Evolutionary conservation across 2,888 invertebrate genomes (phyloP).

Genomic region (Papilio elwesi): DNA sequence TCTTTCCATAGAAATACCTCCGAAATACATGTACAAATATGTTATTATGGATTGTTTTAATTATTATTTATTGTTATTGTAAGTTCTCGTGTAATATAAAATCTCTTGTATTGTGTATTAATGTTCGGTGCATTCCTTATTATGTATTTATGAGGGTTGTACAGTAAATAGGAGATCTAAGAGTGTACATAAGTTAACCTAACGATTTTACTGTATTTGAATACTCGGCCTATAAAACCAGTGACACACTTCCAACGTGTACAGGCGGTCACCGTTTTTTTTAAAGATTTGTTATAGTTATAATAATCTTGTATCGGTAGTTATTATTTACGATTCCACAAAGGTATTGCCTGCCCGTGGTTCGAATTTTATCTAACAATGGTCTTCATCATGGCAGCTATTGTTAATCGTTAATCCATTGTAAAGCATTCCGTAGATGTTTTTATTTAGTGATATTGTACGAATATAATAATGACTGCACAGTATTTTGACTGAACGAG

Average conservation of each 20-base stretch:
- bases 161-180: conserved; percentile 66
- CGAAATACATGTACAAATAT: conserved; percentile 60
- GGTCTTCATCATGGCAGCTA: conserved; percentile 77
- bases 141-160: conserved; percentile 72
- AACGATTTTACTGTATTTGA: conserved; percentile 64
- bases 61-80: conserved; percentile 73
- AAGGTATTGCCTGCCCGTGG: conserved; percentile 51
- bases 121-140: conserved; percentile 44
- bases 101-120: conserved; percentile 61
- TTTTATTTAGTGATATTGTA: conserved; percentile 49
- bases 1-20: conserved; percentile 73
- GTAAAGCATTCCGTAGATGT: conserved; percentile 42
- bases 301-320: conserved; percentile 6
- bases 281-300: conserved; percentile 39
- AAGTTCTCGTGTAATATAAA: no score
- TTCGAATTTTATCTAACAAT: conserved; percentile 53
- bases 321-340: conserved; percentile 30
- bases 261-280: conserved; percentile 50
- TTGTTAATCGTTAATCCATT: conserved; percentile 48
- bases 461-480: conserved; percentile 51
- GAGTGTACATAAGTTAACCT: conserved; percentile 71
- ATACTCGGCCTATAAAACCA: conserved; percentile 70
- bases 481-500: conserved; percentile 65
- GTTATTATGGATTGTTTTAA: conserved; percentile 67
- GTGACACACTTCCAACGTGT: conserved; percentile 9